Percentiles rank a stretch among this genome's conserved stretches.
phyloP scores from a whole-genome alignment of 2,113 vertebrate genomes.

The Rhinoptilus africanus region DNA sequence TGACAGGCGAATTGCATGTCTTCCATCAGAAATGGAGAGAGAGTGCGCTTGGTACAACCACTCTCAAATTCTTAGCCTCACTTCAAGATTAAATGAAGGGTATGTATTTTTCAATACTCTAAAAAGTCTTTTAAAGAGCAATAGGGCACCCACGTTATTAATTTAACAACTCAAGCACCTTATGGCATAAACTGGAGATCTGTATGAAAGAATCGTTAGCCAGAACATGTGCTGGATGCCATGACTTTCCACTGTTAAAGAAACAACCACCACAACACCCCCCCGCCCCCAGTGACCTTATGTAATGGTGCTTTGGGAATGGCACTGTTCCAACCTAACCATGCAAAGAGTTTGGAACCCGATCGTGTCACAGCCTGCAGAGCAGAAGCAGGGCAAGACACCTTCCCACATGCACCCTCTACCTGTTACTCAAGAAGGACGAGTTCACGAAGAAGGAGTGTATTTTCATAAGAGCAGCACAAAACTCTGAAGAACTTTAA shows the following conservation, averaged over 20 bases:
- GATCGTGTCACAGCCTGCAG: conserved; percentile 40
- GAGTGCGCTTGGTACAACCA: not conserved
- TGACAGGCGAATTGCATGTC: not conserved
- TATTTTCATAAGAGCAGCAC: conserved; percentile 20
- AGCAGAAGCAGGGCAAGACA: not conserved
- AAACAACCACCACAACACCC: not conserved
- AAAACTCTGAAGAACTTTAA: conserved; percentile 40
- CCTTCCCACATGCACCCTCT: conserved; percentile 30
- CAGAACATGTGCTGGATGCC: not conserved
- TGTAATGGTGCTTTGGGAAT: not conserved
- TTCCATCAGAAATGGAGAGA: not conserved
- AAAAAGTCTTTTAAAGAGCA: not conserved
- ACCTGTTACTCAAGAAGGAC: conserved; percentile 51
- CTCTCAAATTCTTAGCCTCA: not conserved
- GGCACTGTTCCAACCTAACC: conserved; percentile 9
- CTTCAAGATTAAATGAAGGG: conserved; percentile 50
- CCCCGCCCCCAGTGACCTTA: not conserved
- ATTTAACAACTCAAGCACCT: not conserved
- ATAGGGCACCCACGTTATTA: not conserved
- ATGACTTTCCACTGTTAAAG: not conserved
- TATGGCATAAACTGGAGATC: not conserved
- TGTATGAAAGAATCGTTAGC: not conserved
- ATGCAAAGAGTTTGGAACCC: not conserved
- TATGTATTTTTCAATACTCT: not conserved
- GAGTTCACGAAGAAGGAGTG: conserved; percentile 18